These are phyloP conservation scores for Phymanthus crucifer DNA, from an alignment of 92 coral and sea anemone species.

Conservation along the genomic window DNA sequence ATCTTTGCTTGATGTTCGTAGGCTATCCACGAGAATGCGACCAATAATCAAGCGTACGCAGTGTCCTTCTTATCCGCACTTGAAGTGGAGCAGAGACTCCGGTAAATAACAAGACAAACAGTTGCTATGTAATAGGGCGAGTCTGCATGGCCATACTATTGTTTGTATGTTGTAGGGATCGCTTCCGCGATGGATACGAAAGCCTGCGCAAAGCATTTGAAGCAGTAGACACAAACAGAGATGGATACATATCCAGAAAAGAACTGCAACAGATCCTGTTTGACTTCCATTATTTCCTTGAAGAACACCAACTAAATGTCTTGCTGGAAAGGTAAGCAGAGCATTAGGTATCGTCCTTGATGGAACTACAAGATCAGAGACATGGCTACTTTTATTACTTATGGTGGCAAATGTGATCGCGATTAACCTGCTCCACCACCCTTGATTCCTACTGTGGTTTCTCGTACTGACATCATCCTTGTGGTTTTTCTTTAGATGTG, in stretches of 20 bases:
- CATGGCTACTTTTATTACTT: too few relatives aligned
- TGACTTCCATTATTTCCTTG: slow-evolving; percentile 82
- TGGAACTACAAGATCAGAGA: neutral
- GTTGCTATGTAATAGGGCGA: neutral
- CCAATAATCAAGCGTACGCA: slow-evolving; percentile 76
- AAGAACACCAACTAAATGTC: slow-evolving; percentile 73
- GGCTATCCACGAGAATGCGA: slow-evolving; percentile 79
- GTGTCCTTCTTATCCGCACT: slow-evolving; percentile 76
- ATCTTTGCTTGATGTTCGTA: slow-evolving; percentile 4
- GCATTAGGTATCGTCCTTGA: too few relatives aligned
- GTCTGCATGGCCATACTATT: too few relatives aligned
- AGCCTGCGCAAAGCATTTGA: slow-evolving; percentile 91
- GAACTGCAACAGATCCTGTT: slow-evolving; percentile 87
- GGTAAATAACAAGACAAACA: slow-evolving; percentile 26
- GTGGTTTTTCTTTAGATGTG: slow-evolving; percentile 57
- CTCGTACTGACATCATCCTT: neutral
- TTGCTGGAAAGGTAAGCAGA: slow-evolving; percentile 67
- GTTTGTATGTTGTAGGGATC: slow-evolving; percentile 54
- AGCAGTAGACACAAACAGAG: slow-evolving; percentile 84
- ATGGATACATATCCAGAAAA: slow-evolving; percentile 81
- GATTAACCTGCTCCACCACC: too few relatives aligned
- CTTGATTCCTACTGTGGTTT: neutral
- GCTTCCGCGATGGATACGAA: slow-evolving; percentile 87
- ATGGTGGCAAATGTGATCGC: too few relatives aligned
- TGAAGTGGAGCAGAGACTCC: slow-evolving; percentile 81